Base-by-base conservation (phyloP, 2,797 vertebrate species). In the Pantherophis alleghaniensis region DNA sequence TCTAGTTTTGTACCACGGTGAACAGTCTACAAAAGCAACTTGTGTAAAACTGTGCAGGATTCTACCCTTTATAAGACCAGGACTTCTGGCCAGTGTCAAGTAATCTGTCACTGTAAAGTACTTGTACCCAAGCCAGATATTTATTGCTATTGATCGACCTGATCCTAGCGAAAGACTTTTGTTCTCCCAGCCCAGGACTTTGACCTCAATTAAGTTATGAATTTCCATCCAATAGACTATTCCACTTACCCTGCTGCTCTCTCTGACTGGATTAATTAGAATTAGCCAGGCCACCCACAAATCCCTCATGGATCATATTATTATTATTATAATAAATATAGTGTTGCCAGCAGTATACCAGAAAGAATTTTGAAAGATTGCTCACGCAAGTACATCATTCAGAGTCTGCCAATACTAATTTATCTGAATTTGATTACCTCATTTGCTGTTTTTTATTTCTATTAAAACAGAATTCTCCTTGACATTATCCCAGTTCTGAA, bases 151-250 rank as follows among this genome's bases (percentile, higher is more conserved):
- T 99, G 99, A 99, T 99, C 98, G 98, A 97, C 98, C 98, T 98
- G 98, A 98, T 99, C 98, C 98, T 97, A 98, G 98, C 96, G 97
- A 98, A 98, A 99, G 98, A 99, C 98, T 99, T 99, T 99, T 99
- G 99, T 99, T 99, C 99, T 98, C 98, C 98, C 97, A 98, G 98
- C 98, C 98, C 97, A 95, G 98, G 98, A 98, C 98, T 99, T 98
- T 99, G 99, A 99, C 99, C 99, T 99, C 99, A 99, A 99, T 99
- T 99, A 99, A 99, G 99, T 99, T 99, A 99, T 99, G 99, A 99
- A 99, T 99, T 99, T 99, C 99, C 99, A 99, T 99, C 99, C 99
- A 98, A 99, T 99, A 99, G 99, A 99, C 99, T 99, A 98, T 97
- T 98, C 98, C 98, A 98, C 98, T 98, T 98, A 98, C 98, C 98